Conservation (phyloP, 2,113 vertebrate genomes). For the Caranx ignobilis region DNA sequence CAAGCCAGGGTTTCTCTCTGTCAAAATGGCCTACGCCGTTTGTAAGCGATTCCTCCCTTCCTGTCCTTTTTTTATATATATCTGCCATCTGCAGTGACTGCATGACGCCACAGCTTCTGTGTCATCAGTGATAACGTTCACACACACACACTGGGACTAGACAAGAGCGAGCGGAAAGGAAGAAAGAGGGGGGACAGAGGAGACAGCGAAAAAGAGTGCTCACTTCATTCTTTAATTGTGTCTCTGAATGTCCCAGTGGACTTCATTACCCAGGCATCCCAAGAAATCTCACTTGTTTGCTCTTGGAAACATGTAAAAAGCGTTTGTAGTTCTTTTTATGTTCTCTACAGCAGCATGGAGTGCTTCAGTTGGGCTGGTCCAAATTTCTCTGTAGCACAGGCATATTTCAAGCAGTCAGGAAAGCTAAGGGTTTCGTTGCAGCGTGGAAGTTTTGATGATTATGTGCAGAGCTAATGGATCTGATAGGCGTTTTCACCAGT, state of each 20-base stretch:
- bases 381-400: slow-evolving; percentile 18
- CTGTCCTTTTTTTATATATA: slow-evolving; percentile 24
- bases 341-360: slow-evolving; percentile 38
- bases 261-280: slow-evolving; percentile 73
- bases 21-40: slow-evolving; percentile 55
- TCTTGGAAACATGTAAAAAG: slow-evolving; percentile 64
- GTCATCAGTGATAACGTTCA: slow-evolving; percentile 67
- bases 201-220: slow-evolving; percentile 44
- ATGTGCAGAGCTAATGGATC: slow-evolving; percentile 35
- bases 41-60: slow-evolving; percentile 59
- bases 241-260: slow-evolving; percentile 67
- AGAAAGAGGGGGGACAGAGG: slow-evolving; percentile 30
- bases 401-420: slow-evolving; percentile 21
- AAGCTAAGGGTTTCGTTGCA: slow-evolving; percentile 13
- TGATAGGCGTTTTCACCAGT: not conserved
- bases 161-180: slow-evolving; percentile 46
- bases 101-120: slow-evolving; percentile 73
- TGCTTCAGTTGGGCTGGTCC: slow-evolving; percentile 23
- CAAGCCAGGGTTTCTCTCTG: slow-evolving; percentile 57
- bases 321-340: slow-evolving; percentile 65
- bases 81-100: slow-evolving; percentile 77
- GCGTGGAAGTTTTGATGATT: slow-evolving; percentile 36
- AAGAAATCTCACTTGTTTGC: slow-evolving; percentile 73
- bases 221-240: slow-evolving; percentile 67
- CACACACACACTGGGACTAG: slow-evolving; percentile 37